Percentiles rank a stretch among this genome's conserved stretches.
These are phyloP conservation scores for Podarcis cretensis DNA, from an alignment of 2,113 vertebrate genomes.

Conservation along the genomic window DNA sequence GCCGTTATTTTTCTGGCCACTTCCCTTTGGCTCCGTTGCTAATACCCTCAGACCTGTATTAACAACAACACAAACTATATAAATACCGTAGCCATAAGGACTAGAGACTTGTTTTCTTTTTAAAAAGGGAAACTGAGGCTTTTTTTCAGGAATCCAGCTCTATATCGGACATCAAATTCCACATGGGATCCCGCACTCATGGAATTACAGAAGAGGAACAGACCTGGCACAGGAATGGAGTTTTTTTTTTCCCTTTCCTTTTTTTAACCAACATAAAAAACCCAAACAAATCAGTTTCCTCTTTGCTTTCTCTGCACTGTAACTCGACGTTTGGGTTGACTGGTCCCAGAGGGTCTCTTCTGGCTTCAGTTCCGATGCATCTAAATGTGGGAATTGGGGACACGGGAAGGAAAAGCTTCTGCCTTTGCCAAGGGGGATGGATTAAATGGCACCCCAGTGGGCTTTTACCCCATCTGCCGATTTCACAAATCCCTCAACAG, in stretches of 20 bases:
- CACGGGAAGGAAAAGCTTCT: constrained; percentile 26
- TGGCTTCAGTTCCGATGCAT: constrained; percentile 29
- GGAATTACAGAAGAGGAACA: constrained; percentile 10
- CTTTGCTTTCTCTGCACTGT: constrained; percentile 3
- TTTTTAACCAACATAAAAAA: background rate
- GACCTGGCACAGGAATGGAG: background rate
- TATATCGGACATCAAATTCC: background rate
- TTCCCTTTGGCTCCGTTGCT: background rate
- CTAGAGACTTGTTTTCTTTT: background rate
- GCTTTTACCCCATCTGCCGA: constrained; percentile 37
- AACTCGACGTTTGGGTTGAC: constrained; percentile 18
- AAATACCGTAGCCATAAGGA: background rate
- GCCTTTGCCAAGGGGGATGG: constrained; percentile 35
- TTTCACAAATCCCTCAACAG: constrained; percentile 39
- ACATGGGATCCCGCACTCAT: background rate
- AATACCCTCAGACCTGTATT: background rate
- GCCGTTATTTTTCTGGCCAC: background rate
- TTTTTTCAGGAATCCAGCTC: background rate
- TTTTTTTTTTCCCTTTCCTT: too few relatives aligned
- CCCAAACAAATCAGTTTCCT: constrained; percentile 22
- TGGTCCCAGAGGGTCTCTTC: constrained; percentile 21
- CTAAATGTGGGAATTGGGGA: constrained; percentile 35
- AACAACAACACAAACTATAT: background rate
- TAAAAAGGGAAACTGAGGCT: background rate
- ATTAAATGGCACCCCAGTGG: constrained; percentile 39